Evolutionary conservation across 2,888 invertebrate species (phyloP).

Genomic region (Bursaphelenchus okinawaensis): DNA sequence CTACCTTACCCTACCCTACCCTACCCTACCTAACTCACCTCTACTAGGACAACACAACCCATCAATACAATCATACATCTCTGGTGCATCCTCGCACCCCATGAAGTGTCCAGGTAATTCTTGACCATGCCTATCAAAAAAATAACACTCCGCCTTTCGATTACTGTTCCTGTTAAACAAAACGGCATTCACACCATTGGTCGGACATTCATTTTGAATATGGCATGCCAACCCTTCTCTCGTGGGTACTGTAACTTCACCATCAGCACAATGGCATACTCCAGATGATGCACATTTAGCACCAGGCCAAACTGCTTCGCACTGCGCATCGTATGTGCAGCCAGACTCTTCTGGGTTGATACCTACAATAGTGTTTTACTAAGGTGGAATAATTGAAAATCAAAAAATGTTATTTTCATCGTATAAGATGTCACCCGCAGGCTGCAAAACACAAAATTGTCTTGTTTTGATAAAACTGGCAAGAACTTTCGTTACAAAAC

Average conservation of each 20-base stretch:
- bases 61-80: conserved; percentile 47
- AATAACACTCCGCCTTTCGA: conserved; percentile 38
- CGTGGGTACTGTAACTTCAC: conserved; percentile 32
- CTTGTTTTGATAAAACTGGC: too few relatives aligned
- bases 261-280: conserved; percentile 36
- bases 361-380: conserved; percentile 32
- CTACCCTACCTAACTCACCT: conserved; percentile 36
- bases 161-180: conserved; percentile 43
- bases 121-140: conserved; percentile 37
- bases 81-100: conserved; percentile 50
- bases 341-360: conserved; percentile 45
- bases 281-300: conserved; percentile 24
- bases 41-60: conserved; percentile 49
- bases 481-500: too few relatives aligned
- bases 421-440: too few relatives aligned
- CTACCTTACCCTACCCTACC: too few relatives aligned
- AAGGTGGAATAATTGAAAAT: too few relatives aligned
- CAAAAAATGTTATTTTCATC: background rate
- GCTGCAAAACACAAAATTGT: too few relatives aligned
- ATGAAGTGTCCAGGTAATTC: conserved; percentile 31
- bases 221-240: conserved; percentile 51
- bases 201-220: conserved; percentile 44
- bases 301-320: conserved; percentile 47
- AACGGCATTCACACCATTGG: conserved; percentile 39
- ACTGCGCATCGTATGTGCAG: conserved; percentile 47